A percentile compares a stretch with the other conserved stretches of the same genome.
Conservation (phyloP, 1,140 invertebrate genomes). For the Drosophila oshimai region DNA sequence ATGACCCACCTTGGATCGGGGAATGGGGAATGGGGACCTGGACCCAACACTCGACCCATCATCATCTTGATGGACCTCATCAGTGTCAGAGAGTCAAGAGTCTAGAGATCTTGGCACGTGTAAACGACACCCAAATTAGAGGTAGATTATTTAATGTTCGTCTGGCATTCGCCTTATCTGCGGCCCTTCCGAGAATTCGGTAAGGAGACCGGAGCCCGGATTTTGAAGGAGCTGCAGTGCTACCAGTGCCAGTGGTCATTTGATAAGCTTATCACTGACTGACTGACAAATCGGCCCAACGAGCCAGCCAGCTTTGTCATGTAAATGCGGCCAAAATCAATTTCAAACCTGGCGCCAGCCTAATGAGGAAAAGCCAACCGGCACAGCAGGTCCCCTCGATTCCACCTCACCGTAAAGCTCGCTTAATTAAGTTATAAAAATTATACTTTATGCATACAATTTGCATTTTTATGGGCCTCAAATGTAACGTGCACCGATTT, state of each 20-base stretch:
- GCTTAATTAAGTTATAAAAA: constrained; percentile 79
- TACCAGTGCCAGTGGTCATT: constrained; percentile 1
- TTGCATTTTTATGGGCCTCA: constrained; percentile 75
- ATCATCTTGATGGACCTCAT: constrained; percentile 55
- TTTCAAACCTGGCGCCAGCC: constrained; percentile 68
- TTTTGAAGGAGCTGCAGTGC: constrained; percentile 15
- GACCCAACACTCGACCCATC: constrained; percentile 30
- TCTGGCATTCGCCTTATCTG: constrained; percentile 25
- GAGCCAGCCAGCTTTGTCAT: constrained; percentile 54
- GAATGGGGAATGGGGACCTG: too few relatives aligned
- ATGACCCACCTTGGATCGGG: too few relatives aligned
- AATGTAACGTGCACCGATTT: constrained; percentile 68
- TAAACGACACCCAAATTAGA: constrained; percentile 79
- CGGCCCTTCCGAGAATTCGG: constrained; percentile 20
- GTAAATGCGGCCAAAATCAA: constrained; percentile 70
- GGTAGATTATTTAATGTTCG: constrained; percentile 70
- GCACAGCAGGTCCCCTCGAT: constrained; percentile 38
- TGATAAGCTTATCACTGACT: constrained; percentile 38
- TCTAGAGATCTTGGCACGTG: constrained; percentile 60
- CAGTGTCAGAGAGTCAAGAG: constrained; percentile 33
- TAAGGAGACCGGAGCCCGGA: neutral
- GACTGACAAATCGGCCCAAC: constrained; percentile 32
- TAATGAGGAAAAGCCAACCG: constrained; percentile 60
- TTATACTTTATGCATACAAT: constrained; percentile 80
- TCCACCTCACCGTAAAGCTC: constrained; percentile 6